Conservation (phyloP, 1,140 invertebrate genomes). For the Arion vulgaris region DNA sequence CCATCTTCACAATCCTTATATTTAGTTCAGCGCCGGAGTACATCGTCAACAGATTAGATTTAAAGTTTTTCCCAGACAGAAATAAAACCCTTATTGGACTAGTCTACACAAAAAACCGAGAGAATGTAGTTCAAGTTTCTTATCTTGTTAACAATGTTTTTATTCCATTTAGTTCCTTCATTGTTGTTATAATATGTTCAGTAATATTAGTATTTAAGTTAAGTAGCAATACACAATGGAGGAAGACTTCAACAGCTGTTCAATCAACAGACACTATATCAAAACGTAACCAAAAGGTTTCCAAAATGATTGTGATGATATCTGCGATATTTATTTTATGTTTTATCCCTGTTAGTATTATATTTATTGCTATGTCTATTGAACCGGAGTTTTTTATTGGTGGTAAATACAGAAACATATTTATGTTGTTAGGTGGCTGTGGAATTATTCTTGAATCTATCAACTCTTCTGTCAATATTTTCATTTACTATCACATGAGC, state of each 20-base stretch:
- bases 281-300: background rate
- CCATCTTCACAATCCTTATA: background rate
- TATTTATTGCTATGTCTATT: background rate
- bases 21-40: background rate
- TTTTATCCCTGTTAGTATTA: background rate
- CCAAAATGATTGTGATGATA: background rate
- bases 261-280: background rate
- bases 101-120: background rate
- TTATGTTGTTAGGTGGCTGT: background rate
- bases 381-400: background rate
- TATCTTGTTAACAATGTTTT: background rate
- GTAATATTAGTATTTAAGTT: background rate
- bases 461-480: background rate
- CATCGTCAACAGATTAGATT: background rate
- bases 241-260: background rate
- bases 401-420: background rate
- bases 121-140: background rate
- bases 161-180: background rate
- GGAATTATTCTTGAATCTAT: background rate
- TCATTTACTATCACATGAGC: background rate
- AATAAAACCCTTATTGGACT: conserved; percentile 18
- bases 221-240: background rate
- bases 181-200: background rate
- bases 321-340: background rate
- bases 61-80: background rate